Percentiles rank a stretch among this genome's conserved stretches.
Conservation (phyloP, 2,888 invertebrate genomes). For the Trachelus troglodyta region DNA sequence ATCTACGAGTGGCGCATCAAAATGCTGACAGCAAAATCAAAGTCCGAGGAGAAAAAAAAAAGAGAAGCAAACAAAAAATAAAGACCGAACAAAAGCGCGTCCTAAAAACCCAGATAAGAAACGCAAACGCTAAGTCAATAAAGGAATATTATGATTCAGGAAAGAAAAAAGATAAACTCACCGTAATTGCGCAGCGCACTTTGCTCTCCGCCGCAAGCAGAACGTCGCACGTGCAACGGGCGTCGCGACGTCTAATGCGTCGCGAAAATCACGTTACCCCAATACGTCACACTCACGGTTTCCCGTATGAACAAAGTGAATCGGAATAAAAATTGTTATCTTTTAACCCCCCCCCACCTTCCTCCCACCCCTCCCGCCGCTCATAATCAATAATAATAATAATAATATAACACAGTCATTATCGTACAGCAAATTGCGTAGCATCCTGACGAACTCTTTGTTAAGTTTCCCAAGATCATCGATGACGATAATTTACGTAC, state of each 20-base stretch:
- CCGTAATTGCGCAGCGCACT: slow-evolving; percentile 62
- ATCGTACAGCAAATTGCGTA: too few species aligned
- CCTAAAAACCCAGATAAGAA: slow-evolving; percentile 39
- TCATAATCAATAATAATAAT: too few species aligned
- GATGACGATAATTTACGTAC: too few species aligned
- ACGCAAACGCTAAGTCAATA: slow-evolving; percentile 46
- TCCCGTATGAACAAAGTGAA: too few species aligned
- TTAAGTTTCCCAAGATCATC: too few species aligned
- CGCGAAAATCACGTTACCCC: background rate
- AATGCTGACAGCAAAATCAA: too few species aligned
- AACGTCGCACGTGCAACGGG: slow-evolving; percentile 41
- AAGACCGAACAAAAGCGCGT: slow-evolving; percentile 16
- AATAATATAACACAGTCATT: too few species aligned
- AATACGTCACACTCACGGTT: too few species aligned
- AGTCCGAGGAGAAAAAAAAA: background rate
- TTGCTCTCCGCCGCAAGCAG: slow-evolving; percentile 46
- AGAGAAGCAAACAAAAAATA: background rate
- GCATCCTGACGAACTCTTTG: too few species aligned
- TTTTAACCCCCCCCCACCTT: too few species aligned
- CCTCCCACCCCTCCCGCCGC: too few species aligned
- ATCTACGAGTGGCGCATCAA: background rate
- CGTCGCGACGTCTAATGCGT: slow-evolving; percentile 1
- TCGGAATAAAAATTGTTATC: too few species aligned
- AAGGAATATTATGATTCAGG: slow-evolving; percentile 58
- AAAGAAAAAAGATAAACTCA: slow-evolving; percentile 53